These are phyloP conservation scores for Sipha maydis DNA, from an alignment of 2,888 invertebrate genomes.

Conservation along the genomic window DNA sequence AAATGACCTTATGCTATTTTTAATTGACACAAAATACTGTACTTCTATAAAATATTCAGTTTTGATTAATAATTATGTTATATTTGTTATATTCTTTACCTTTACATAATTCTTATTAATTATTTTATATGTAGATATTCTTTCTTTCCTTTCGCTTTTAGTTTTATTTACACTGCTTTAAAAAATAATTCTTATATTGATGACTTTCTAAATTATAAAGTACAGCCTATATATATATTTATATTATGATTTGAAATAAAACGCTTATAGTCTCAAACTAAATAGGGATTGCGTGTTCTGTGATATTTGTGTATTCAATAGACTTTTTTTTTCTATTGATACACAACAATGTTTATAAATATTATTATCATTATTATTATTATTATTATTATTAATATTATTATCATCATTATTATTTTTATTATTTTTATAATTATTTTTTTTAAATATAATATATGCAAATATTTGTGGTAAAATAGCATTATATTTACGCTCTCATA, in stretches of 20 bases:
- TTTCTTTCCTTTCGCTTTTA: slow-evolving; percentile 56
- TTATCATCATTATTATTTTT: slow-evolving; percentile 18
- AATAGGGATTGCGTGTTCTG: slow-evolving; percentile 60
- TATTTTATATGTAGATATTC: neutral
- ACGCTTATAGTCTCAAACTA: slow-evolving; percentile 51
- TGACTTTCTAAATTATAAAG: slow-evolving; percentile 13
- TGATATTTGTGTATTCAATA: slow-evolving; percentile 62
- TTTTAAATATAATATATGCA: slow-evolving; percentile 25
- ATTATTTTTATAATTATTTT: slow-evolving; percentile 32
- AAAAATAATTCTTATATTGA: neutral
- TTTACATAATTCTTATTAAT: neutral
- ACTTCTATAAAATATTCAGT: neutral
- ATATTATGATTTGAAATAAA: slow-evolving; percentile 26
- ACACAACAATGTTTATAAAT: slow-evolving; percentile 58
- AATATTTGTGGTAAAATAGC: slow-evolving; percentile 40
- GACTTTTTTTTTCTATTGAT: slow-evolving; percentile 60
- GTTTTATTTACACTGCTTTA: neutral
- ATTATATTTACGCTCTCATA: slow-evolving; percentile 23
- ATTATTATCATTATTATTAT: slow-evolving; percentile 31
- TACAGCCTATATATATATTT: neutral
- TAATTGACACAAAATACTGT: slow-evolving; percentile 26
- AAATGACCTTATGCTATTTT: slow-evolving; percentile 19
- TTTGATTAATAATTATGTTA: neutral
- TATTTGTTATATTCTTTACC: neutral
- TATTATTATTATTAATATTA: slow-evolving; percentile 44